Conservation (phyloP, 1,140 invertebrate species). For the Zaprionus ornatus region DNA sequence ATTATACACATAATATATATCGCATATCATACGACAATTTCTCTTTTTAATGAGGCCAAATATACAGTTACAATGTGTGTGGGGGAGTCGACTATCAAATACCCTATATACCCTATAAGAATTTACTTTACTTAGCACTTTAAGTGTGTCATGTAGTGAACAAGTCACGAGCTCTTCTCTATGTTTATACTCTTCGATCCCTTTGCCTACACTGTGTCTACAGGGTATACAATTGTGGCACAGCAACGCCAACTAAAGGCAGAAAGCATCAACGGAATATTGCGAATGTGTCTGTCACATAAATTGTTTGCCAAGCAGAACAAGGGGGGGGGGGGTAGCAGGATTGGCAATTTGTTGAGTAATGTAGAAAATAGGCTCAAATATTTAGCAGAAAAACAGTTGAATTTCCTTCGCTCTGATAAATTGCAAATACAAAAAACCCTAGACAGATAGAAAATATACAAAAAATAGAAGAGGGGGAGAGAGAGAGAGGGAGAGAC, state of each 20-base stretch:
- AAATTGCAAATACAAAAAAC: slow-evolving; percentile 39
- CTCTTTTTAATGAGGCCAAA: not conserved
- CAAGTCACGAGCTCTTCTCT: too few relatives aligned
- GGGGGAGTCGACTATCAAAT: too few relatives aligned
- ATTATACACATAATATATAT: not conserved
- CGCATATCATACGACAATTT: not conserved
- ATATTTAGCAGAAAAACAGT: slow-evolving; percentile 31
- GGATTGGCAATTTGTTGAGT: slow-evolving; percentile 32
- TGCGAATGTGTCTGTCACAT: slow-evolving; percentile 37
- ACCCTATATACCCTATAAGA: too few relatives aligned
- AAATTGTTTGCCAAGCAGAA: slow-evolving; percentile 44
- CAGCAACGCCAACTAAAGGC: slow-evolving; percentile 23
- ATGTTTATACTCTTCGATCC: not conserved
- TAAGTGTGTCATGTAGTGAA: too few relatives aligned
- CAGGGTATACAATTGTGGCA: slow-evolving; percentile 24
- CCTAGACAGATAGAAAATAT: slow-evolving; percentile 10
- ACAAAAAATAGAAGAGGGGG: not conserved
- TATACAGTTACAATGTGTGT: not conserved
- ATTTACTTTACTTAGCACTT: too few relatives aligned
- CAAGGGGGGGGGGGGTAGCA: not conserved
- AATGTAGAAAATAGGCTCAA: slow-evolving; percentile 21
- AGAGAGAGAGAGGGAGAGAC: slow-evolving; percentile 34
- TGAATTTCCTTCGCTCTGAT: slow-evolving; percentile 54
- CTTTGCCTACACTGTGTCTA: not conserved
- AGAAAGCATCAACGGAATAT: slow-evolving; percentile 42